A percentile compares a stretch with the other conserved stretches of the same genome.
phyloP scores from a whole-genome alignment of 2,113 vertebrate species.

The Eidolon helvum region DNA sequence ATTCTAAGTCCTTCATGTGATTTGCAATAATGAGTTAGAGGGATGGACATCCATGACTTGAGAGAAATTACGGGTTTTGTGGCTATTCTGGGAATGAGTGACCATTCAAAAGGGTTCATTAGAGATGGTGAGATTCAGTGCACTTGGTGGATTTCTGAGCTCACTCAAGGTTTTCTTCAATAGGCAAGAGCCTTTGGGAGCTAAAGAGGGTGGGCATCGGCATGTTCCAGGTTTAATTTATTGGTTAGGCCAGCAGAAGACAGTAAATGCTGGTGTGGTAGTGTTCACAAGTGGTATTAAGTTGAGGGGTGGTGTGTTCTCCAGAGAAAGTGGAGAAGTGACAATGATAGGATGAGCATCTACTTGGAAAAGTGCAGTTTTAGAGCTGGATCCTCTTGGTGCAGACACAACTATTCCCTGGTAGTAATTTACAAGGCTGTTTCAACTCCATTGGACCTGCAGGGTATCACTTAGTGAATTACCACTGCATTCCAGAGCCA shows the following conservation, averaged over 20 bases:
- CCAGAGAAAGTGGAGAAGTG: not conserved
- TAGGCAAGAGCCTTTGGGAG: not conserved
- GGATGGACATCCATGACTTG: not conserved
- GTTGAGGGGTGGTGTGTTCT: not conserved
- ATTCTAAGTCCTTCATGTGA: not conserved
- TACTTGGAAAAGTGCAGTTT: not conserved
- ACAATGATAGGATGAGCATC: not conserved
- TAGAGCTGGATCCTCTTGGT: not conserved
- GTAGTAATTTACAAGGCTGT: not conserved
- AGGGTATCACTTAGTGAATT: not conserved
- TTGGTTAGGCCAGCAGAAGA: not conserved
- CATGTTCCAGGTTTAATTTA: not conserved
- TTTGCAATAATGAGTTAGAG: not conserved
- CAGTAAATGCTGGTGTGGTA: not conserved
- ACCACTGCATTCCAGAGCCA: not conserved
- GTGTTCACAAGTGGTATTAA: not conserved
- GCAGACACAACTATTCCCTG: not conserved
- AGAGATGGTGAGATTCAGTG: not conserved
- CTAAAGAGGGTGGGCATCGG: not conserved
- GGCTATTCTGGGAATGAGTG: not conserved
- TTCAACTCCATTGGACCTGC: not conserved
- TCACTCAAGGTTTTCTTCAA: not conserved
- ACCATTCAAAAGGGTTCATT: not conserved
- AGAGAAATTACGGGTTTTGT: not conserved
- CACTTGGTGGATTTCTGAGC: not conserved